A percentile compares a stretch with the other conserved stretches of the same genome.
These are phyloP conservation scores for Intellagama lesueurii DNA, from an alignment of 2,797 vertebrate species.

Conservation along the genomic window DNA sequence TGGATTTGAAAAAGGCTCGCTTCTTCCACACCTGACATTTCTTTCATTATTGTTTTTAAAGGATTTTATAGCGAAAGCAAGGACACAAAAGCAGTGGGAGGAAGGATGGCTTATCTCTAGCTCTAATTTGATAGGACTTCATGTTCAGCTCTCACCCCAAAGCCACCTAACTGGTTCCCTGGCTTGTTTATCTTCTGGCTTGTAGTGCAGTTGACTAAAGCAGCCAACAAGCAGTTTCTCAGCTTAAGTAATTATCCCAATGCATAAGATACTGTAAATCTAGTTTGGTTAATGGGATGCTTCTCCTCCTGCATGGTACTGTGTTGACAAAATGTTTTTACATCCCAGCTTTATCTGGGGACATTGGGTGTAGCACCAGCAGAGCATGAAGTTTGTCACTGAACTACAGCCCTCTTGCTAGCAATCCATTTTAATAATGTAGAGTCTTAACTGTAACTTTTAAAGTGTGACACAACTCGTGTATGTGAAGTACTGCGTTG, in stretches of 20 bases:
- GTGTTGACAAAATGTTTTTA: background rate
- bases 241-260: background rate
- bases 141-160: slow-evolving; percentile 44
- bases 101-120: slow-evolving; percentile 38
- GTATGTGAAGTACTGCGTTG: background rate
- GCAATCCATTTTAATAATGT: too few relatives aligned
- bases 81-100: background rate
- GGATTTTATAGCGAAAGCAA: slow-evolving; percentile 21
- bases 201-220: slow-evolving; percentile 37
- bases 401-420: background rate
- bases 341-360: background rate
- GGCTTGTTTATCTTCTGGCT: slow-evolving; percentile 48
- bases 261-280: too few relatives aligned
- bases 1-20: background rate
- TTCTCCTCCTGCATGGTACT: too few relatives aligned
- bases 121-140: slow-evolving; percentile 40
- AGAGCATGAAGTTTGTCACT: background rate
- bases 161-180: slow-evolving; percentile 50
- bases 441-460: background rate
- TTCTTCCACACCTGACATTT: slow-evolving; percentile 7
- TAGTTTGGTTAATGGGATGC: too few relatives aligned
- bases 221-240: slow-evolving; percentile 44
- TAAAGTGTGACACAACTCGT: background rate
- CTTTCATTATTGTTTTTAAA: slow-evolving; percentile 23
- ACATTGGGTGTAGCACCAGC: background rate